Evolutionary conservation across 2,797 vertebrate genomes (phyloP).

Genomic region (Coendou prehensilis): DNA sequence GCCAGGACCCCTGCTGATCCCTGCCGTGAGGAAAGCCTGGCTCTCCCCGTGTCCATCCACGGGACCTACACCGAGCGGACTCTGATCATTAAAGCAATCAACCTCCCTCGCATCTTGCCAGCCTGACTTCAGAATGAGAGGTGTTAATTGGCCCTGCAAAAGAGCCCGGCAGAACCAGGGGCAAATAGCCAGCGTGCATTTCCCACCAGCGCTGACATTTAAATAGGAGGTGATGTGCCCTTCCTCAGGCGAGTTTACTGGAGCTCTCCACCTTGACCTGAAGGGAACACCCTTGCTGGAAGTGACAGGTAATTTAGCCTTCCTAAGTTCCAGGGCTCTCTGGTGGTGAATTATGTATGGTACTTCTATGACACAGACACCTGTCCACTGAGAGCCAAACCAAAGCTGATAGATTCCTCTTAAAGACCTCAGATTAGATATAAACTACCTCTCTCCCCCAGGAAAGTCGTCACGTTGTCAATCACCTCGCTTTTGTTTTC

Average conservation of each 20-base stretch:
- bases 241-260: slow-evolving; percentile 79
- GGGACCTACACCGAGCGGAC: slow-evolving; percentile 71
- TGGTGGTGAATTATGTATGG: slow-evolving; percentile 91
- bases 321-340: slow-evolving; percentile 90
- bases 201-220: slow-evolving; percentile 73
- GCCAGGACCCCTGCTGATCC: slow-evolving; percentile 69
- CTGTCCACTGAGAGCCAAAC: slow-evolving; percentile 85
- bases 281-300: slow-evolving; percentile 86
- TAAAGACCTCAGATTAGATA: slow-evolving; percentile 84
- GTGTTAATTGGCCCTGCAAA: slow-evolving; percentile 78
- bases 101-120: not conserved
- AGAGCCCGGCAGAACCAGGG: slow-evolving; percentile 42
- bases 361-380: slow-evolving; percentile 86
- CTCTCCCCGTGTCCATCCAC: not conserved
- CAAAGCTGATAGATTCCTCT: slow-evolving; percentile 86
- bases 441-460: slow-evolving; percentile 68
- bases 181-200: slow-evolving; percentile 39
- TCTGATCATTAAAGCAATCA: slow-evolving; percentile 72
- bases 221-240: slow-evolving; percentile 56
- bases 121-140: slow-evolving; percentile 51
- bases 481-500: slow-evolving; percentile 9
- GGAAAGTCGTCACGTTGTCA: slow-evolving; percentile 79
- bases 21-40: slow-evolving; percentile 72
- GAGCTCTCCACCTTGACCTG: slow-evolving; percentile 90
- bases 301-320: slow-evolving; percentile 90